These are phyloP conservation scores for Phyto melanocephala DNA, from an alignment of 2,888 invertebrate genomes.

Conservation along the genomic window DNA sequence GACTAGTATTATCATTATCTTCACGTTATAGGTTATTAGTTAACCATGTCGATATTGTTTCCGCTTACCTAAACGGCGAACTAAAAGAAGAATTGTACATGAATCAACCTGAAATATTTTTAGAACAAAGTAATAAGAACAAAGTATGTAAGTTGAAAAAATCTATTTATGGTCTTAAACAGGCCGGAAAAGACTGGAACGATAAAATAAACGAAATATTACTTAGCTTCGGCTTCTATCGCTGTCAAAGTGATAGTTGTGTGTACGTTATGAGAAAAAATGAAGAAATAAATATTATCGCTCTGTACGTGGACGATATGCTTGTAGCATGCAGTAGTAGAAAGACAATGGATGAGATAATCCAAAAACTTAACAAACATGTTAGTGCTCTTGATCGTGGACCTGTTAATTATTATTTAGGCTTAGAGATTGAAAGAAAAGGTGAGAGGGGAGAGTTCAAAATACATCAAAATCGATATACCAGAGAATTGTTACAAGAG, in stretches of 20 bases:
- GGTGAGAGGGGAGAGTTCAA: slow-evolving; percentile 12
- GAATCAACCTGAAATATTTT: slow-evolving; percentile 58
- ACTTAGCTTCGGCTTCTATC: slow-evolving; percentile 8
- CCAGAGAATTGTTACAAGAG: slow-evolving; percentile 7
- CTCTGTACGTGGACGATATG: slow-evolving; percentile 32
- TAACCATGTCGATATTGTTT: slow-evolving; percentile 58
- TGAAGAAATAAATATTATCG: slow-evolving; percentile 5
- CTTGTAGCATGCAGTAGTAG: slow-evolving; percentile 23
- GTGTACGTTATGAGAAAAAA: slow-evolving; percentile 23
- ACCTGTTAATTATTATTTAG: slow-evolving; percentile 8
- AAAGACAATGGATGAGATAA: slow-evolving; percentile 1
- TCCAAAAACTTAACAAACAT: neutral
- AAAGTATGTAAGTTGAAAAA: slow-evolving; percentile 31
- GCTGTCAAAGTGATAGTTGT: slow-evolving; percentile 48
- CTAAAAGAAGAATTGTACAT: slow-evolving; percentile 58
- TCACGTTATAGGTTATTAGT: slow-evolving; percentile 33
- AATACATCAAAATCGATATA: slow-evolving; percentile 31
- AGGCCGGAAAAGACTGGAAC: slow-evolving; percentile 41
- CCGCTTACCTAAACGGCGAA: slow-evolving; percentile 60
- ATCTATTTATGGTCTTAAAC: slow-evolving; percentile 44
- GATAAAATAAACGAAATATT: slow-evolving; percentile 38
- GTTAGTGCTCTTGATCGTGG: slow-evolving; percentile 24
- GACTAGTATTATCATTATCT: slow-evolving; percentile 59
- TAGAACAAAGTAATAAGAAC: neutral
- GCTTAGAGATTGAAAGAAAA: slow-evolving; percentile 30